Percentiles rank a stretch among this genome's conserved stretches.
Evolutionary conservation across 2,888 invertebrate species (phyloP).

Genomic region (Rhabditoides inermis): DNA sequence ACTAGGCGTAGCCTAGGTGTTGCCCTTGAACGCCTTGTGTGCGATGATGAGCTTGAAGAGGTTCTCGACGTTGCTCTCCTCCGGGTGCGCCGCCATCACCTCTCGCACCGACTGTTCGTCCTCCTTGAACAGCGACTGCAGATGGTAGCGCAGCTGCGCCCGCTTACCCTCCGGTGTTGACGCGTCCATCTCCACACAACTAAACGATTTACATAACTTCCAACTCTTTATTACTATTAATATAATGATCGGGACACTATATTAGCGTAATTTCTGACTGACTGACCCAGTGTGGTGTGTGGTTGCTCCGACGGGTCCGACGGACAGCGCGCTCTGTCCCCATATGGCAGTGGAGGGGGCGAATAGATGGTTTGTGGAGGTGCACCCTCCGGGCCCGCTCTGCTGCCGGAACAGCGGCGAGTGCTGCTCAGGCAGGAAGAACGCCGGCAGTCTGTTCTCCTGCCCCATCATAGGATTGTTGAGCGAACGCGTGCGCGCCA

Average conservation of each 20-base stretch:
- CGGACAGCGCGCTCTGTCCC: constrained; percentile 36
- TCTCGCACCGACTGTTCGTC: constrained; percentile 10
- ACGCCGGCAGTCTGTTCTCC: too few relatives aligned
- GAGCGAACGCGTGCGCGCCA: constrained; percentile 36
- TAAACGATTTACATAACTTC: too few relatives aligned
- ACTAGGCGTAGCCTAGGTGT: too few relatives aligned
- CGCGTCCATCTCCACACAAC: too few relatives aligned
- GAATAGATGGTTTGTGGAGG: too few relatives aligned
- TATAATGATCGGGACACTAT: too few relatives aligned
- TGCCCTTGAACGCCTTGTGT: too few relatives aligned
- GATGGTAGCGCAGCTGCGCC: constrained; percentile 67
- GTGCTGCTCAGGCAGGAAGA: too few relatives aligned
- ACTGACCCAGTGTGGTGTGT: constrained; percentile 2
- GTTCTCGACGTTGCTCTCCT: constrained; percentile 78
- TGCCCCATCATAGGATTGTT: too few relatives aligned
- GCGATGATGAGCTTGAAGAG: constrained; percentile 64
- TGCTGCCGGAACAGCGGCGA: too few relatives aligned
- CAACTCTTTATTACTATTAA: too few relatives aligned
- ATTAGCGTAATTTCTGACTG: neutral
- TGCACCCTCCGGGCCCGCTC: too few relatives aligned
- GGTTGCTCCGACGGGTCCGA: constrained; percentile 25
- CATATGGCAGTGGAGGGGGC: constrained; percentile 41
- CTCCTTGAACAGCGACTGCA: constrained; percentile 52
- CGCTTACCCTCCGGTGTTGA: constrained; percentile 5
- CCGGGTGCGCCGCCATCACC: constrained; percentile 78